Percentiles rank a stretch among this genome's conserved stretches.
Evolutionary conservation across 30 jellyfish, hydroid and myxozoan species (phyloP).

Genomic region (Aurelia coerulea): DNA sequence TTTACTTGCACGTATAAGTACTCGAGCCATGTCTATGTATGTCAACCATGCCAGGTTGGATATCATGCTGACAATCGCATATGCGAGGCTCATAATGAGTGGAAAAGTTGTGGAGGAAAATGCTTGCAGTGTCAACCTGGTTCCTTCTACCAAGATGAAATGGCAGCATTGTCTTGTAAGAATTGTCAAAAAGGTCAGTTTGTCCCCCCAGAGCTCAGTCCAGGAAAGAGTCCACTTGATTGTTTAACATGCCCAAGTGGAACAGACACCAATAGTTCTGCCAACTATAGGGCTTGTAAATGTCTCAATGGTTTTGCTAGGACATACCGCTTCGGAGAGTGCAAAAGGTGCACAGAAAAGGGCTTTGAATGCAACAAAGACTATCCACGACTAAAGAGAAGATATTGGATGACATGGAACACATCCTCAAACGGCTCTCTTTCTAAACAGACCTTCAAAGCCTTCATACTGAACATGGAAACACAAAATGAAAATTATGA

Average conservation of each 20-base stretch:
- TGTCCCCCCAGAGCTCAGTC: constrained; percentile 40
- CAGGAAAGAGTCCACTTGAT: constrained; percentile 55
- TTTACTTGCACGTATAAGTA: constrained; percentile 9
- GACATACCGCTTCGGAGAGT: constrained; percentile 54
- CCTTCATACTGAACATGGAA: constrained; percentile 33
- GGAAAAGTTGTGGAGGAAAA: neutral
- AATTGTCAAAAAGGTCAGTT: constrained; percentile 52
- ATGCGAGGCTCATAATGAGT: too few relatives aligned
- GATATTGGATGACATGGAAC: constrained; percentile 57
- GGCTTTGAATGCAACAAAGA: constrained; percentile 52
- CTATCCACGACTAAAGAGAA: constrained; percentile 10
- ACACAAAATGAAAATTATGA: constrained; percentile 9
- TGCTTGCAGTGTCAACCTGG: constrained; percentile 66
- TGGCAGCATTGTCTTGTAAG: constrained; percentile 41
- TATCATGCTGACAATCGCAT: neutral
- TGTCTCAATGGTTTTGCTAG: constrained; percentile 56
- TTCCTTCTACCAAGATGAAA: constrained; percentile 46
- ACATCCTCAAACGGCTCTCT: neutral
- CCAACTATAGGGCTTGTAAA: constrained; percentile 55
- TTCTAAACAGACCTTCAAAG: constrained; percentile 6
- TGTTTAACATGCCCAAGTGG: constrained; percentile 70
- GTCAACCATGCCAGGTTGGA: constrained; percentile 59
- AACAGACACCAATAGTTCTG: constrained; percentile 36
- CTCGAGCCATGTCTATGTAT: neutral
- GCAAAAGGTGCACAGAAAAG: constrained; percentile 23